Conservation (phyloP, 2,888 invertebrate genomes). For the Polyommatus icarus region DNA sequence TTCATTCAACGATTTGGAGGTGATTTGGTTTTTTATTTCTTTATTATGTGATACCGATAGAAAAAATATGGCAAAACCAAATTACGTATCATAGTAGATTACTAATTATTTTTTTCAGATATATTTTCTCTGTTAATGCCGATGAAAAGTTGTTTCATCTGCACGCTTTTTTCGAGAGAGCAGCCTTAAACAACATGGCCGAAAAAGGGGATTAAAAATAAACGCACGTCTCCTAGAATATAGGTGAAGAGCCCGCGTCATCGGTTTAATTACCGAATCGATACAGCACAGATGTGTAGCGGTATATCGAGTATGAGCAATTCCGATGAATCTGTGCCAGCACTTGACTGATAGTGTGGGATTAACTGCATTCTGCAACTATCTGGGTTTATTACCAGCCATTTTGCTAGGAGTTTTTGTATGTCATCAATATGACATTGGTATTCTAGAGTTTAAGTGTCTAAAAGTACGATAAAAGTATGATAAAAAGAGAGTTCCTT, state of each 20-base stretch:
- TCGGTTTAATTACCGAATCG: conserved; percentile 21
- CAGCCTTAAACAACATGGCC: not conserved
- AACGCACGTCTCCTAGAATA: conserved; percentile 48
- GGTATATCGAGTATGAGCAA: conserved; percentile 65
- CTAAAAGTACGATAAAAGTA: too few relatives aligned
- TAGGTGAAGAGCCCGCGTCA: conserved; percentile 51
- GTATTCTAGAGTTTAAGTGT: too few relatives aligned
- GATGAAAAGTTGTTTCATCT: too few relatives aligned
- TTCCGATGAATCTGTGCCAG: conserved; percentile 72
- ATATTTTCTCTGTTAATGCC: too few relatives aligned
- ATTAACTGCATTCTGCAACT: not conserved
- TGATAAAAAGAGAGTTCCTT: too few relatives aligned
- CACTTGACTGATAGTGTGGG: conserved; percentile 15
- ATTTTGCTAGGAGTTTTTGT: not conserved
- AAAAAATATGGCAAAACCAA: too few relatives aligned
- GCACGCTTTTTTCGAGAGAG: too few relatives aligned
- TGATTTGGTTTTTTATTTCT: too few relatives aligned
- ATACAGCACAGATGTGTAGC: conserved; percentile 45
- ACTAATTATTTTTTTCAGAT: too few relatives aligned
- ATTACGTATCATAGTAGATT: too few relatives aligned
- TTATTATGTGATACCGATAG: too few relatives aligned
- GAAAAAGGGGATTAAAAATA: not conserved
- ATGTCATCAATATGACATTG: not conserved
- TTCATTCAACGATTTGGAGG: too few relatives aligned
- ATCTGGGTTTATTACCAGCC: not conserved